Evolutionary conservation across 2,113 vertebrate genomes (phyloP), one percentile per base, ranked within the genome.

Genomic region (Barbus barbus): DNA sequence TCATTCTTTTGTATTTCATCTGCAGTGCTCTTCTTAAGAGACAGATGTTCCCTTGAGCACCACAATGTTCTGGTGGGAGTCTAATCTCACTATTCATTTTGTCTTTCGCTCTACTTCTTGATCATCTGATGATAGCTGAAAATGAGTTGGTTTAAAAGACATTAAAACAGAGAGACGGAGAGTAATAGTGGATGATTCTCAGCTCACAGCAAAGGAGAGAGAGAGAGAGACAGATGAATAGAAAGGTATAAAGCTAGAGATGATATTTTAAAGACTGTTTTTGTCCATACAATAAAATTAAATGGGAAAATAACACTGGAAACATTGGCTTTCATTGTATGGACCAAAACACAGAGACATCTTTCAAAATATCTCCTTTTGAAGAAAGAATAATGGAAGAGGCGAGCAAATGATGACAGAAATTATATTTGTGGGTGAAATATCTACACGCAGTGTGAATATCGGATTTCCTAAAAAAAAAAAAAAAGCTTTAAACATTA

Each of bases 71-170:
- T 18, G 82, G 48, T 33, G 28, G 31, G 31, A 31, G 16, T 75
- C 36, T 38, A 26, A 58, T 31, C 28, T 71, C 38, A 77, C 67
- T 72, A 53, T 82, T 78, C 22, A 71, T 83, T 33, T 73, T 26
- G 51, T 73, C 24, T 77, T 38, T 7, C n/a, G 9, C 11, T 58
- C 51, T 58, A 16, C 53, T 56, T 53, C 33, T 76, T 58, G 24
- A 77, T 77, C 28, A 77, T 56, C 75, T 18, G n/a, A 4, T 38
- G 75, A 58, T 77, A 77, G 75, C 51, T 56, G 48, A 13, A 77
- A 74, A 56, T 41, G n/a, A 81, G 46, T 53, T 9, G 2, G 81
- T 86, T 82, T 61, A 78, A 86, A 83, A 83, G 63, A 67, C 46
- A 63, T 82, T 83, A 73, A 0, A 83, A 16, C 80, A 6, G 26